A percentile compares a stretch with the other conserved stretches of the same genome.
Evolutionary conservation across 1,140 invertebrate genomes (phyloP).

Genomic region (Polypedilum vanderplanki): DNA sequence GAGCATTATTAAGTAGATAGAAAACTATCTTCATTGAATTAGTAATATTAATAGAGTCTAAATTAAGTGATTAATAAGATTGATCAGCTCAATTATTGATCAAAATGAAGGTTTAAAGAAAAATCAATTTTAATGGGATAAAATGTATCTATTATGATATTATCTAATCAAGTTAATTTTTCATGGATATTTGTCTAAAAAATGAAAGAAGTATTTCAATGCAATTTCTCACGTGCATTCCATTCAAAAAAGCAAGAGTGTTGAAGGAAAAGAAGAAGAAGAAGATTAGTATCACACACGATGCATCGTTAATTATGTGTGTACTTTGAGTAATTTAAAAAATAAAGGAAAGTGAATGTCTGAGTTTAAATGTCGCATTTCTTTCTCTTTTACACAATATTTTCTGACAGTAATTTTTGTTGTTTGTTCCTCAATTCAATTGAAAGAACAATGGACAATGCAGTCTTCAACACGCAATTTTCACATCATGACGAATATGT

Average conservation of each 20-base stretch:
- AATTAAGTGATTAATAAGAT: no score
- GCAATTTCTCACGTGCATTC: neutral
- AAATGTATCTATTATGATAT: no score
- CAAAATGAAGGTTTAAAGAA: no score
- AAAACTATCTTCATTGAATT: no score
- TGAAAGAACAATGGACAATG: neutral
- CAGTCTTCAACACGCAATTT: neutral
- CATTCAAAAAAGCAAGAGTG: neutral
- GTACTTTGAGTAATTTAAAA: neutral
- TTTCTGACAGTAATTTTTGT: neutral
- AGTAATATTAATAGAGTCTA: no score
- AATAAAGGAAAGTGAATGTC: neutral
- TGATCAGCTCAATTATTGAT: no score
- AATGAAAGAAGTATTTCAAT: neutral
- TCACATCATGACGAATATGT: neutral
- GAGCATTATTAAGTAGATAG: no score
- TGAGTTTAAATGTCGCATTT: neutral
- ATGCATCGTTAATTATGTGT: conserved; percentile 16
- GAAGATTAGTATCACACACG: neutral
- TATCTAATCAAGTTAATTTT: no score
- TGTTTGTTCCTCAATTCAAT: neutral
- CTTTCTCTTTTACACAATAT: neutral
- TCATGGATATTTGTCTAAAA: neutral
- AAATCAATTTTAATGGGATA: no score
- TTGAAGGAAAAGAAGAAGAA: neutral